Base-by-base conservation (phyloP, 2,797 vertebrate species). In the Scleropages formosus region DNA sequence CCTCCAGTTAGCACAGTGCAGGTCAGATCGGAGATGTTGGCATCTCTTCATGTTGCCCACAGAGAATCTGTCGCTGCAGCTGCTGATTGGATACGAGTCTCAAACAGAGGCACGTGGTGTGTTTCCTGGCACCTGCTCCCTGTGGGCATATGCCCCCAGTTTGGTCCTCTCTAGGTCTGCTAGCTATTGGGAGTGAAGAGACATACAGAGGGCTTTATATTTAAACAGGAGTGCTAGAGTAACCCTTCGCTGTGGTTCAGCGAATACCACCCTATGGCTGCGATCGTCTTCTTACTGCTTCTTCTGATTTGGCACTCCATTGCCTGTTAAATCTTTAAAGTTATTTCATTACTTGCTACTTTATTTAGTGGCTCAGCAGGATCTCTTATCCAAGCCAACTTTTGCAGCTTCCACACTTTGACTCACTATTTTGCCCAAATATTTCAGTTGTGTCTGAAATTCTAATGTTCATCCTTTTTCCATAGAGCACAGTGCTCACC, bases 311-410 rank as follows among this genome's bases (percentile, higher is more conserved):
- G 18, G 67, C 46, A 53, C 67, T 53, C 67, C 49, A 51, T 67
- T 70, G 49, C 67, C 46, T 24, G 26, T 39, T 56, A 71, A 56
- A 71, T 24, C 26, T 31, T 71, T 27, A 7, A 20, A 71, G 49
- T 47, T n/a, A 15, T 31, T 20, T 47, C 68, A 8, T 27, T 3
- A 20, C 49, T 71, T 9, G 11, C 22, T 24, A 27, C 53, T 71
- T 71, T 18, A 12, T 71, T 39, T 51, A 11, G 51, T 31, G 10
- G 8, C 26, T 3, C 24, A 58, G 26, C 27, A 46, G 46, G 47
- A 47, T 4, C 9, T 20, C 26, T n/a, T n/a, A 31, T 58, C 22
- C 49, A 24, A 39, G 39, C 1, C 68, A 18, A 16, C 68, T 68
- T 8, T 8, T 0, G 8, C 31, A 10, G 47, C 26, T 71, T 56